These are phyloP conservation scores for Pungitius pungitius DNA, from an alignment of 2,113 vertebrate genomes.

Conservation along the genomic window DNA sequence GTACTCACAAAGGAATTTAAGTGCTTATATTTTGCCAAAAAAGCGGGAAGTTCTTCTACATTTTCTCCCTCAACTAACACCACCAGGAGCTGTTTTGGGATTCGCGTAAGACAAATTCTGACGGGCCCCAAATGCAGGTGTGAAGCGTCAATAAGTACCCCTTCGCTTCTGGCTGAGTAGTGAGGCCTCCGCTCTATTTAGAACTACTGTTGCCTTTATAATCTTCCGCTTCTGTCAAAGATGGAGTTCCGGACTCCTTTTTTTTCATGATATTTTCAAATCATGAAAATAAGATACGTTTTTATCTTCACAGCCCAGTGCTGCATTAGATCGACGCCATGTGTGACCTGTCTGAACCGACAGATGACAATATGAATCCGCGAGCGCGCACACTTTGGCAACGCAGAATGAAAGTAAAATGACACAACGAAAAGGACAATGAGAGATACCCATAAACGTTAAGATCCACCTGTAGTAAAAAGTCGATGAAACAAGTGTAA, in stretches of 20 bases:
- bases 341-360: not conserved
- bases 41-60: not conserved
- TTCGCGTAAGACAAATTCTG: not conserved
- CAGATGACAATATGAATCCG: not conserved
- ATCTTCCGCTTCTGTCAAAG: constrained; percentile 20
- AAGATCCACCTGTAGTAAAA: constrained; percentile 28
- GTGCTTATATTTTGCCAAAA: not conserved
- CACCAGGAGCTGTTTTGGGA: not conserved
- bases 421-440: not conserved
- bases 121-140: not conserved
- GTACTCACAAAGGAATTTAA: no score
- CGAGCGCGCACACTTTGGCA: not conserved
- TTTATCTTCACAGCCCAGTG: constrained; percentile 11
- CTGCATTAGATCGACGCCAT: not conserved
- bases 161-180: constrained; percentile 36
- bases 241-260: constrained; percentile 30
- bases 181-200: constrained; percentile 42
- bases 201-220: constrained; percentile 19
- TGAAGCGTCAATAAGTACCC: not conserved
- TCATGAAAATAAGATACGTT: not conserved
- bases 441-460: not conserved
- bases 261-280: constrained; percentile 8
- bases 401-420: not conserved
- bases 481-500: constrained; percentile 1
- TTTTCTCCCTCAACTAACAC: not conserved